Conservation (phyloP, 1,140 invertebrate species). For the Drosophila ambigua region DNA sequence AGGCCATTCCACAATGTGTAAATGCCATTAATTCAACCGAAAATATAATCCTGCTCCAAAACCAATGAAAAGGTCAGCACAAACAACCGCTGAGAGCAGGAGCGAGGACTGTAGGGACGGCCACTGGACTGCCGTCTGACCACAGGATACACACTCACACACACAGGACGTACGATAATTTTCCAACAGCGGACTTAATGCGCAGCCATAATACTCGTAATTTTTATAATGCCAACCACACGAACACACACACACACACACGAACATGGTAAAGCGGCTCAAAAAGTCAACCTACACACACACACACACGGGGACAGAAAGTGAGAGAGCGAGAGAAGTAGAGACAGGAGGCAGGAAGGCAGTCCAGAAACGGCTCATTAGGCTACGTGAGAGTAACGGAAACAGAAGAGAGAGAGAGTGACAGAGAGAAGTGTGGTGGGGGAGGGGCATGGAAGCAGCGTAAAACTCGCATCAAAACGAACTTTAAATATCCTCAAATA, state of each 20-base stretch:
- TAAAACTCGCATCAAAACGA: too few relatives aligned
- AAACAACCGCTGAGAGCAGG: not conserved
- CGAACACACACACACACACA: constrained; percentile 8
- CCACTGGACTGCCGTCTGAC: constrained; percentile 33
- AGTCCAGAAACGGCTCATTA: constrained; percentile 14
- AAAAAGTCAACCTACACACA: constrained; percentile 54
- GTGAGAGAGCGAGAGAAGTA: constrained; percentile 12
- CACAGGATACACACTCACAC: constrained; percentile 30
- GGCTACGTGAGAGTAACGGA: constrained; percentile 1
- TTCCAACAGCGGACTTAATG: constrained; percentile 50
- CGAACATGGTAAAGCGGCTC: constrained; percentile 35
- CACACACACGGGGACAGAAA: constrained; percentile 3
- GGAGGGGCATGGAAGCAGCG: too few relatives aligned
- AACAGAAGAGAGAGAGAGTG: not conserved
- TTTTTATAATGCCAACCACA: constrained; percentile 62
- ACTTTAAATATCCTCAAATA: too few relatives aligned
- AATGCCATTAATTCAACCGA: not conserved
- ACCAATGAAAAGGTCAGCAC: constrained; percentile 3
- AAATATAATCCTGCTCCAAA: not conserved
- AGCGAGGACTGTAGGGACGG: not conserved
- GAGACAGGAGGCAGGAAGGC: not conserved
- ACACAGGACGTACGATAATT: constrained; percentile 52
- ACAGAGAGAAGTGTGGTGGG: not conserved
- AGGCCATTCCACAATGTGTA: not conserved
- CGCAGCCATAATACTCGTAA: constrained; percentile 57